A percentile compares a stretch with the other conserved stretches of the same genome.
Conservation (phyloP, 1,140 invertebrate genomes). For the Achatina immaculata region DNA sequence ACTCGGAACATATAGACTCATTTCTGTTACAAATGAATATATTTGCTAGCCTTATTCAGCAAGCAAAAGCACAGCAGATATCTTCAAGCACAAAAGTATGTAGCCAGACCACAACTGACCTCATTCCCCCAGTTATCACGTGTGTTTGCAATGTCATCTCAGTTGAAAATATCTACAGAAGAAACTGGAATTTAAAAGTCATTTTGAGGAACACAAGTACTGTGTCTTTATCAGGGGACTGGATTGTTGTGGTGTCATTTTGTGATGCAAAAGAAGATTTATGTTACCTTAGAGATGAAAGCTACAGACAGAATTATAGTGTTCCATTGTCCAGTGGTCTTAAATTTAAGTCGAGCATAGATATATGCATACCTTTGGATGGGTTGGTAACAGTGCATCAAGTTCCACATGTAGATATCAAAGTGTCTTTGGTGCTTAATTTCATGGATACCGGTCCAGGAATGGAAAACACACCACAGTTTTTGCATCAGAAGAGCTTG, state of each 20-base stretch:
- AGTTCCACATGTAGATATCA: not conserved
- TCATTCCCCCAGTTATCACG: not conserved
- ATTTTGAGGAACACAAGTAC: not conserved
- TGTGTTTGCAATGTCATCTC: not conserved
- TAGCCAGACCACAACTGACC: not conserved
- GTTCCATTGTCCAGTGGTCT: conserved; percentile 4
- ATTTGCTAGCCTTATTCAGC: not conserved
- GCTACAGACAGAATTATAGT: not conserved
- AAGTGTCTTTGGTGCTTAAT: not conserved
- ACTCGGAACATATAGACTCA: not conserved
- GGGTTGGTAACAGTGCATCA: not conserved
- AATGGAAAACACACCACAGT: not conserved
- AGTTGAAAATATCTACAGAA: not conserved
- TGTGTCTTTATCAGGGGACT: conserved; percentile 5
- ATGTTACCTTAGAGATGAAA: no score
- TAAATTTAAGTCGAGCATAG: not conserved
- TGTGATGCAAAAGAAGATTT: not conserved
- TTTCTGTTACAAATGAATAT: conserved; percentile 23
- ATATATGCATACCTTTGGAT: not conserved
- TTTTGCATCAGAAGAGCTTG: not conserved
- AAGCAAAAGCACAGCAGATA: not conserved
- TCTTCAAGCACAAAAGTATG: not conserved
- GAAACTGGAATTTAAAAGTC: conserved; percentile 12
- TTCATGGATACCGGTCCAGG: not conserved
- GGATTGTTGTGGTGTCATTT: not conserved